Conservation (phyloP, 2,113 vertebrate species). For the Perognathus longimembris region DNA sequence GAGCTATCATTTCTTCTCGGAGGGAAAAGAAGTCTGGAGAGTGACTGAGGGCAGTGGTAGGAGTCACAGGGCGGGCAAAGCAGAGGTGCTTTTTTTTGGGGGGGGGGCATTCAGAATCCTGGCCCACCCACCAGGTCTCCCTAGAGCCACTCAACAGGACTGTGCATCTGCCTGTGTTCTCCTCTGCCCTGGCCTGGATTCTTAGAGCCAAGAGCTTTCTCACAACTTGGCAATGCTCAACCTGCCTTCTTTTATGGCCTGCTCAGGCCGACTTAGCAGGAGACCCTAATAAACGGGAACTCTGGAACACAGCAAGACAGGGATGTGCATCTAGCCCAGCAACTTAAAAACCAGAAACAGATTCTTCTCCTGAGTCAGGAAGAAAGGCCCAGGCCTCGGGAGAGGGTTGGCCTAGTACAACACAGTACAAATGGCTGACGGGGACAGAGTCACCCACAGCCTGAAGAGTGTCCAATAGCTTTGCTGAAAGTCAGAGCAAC, state of each 20-base stretch:
- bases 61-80: fast-evolving
- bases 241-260: not conserved
- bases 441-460: fast-evolving
- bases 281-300: not conserved
- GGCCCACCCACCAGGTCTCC: fast-evolving
- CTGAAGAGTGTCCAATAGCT: not conserved
- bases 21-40: not conserved
- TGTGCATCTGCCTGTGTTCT: fast-evolving
- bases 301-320: not conserved
- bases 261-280: not conserved
- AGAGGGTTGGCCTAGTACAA: no score
- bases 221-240: not conserved
- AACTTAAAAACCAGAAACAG: slow-evolving; percentile 34
- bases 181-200: not conserved
- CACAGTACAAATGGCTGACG: fast-evolving
- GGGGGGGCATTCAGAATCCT: not conserved
- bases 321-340: not conserved
- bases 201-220: not conserved
- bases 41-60: fast-evolving
- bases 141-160: fast-evolving
- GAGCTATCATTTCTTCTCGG: not conserved
- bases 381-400: not conserved
- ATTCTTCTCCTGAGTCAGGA: not conserved
- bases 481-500: not conserved
- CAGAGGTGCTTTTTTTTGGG: no score